Evolutionary conservation across 2,113 vertebrate genomes (phyloP), one percentile per base, ranked within the genome.

Genomic region (Thamnophis sirtalis): DNA sequence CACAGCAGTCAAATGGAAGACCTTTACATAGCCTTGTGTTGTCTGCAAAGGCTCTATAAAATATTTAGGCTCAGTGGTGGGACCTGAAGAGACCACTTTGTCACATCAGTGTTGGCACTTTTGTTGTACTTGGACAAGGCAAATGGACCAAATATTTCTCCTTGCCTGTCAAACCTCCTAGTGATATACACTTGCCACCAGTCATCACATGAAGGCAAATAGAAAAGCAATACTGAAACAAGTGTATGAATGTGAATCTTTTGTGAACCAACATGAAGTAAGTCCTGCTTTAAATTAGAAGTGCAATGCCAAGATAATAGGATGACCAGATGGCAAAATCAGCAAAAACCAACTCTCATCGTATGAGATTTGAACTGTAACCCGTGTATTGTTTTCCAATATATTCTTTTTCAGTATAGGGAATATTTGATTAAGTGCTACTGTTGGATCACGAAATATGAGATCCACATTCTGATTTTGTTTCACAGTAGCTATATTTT

Each of bases 1-100:
- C 94, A 96, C 93, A 94, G n/a, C 84, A 95, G 93, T 96, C 96
- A 97, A 97, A 93, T 93, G 56, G 95, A 97, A 96, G 93, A 91
- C 92, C 63, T 97, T 97, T 95, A 91, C 93, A 93, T 96, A 93
- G 88, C 55, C 95, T 95, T 96, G 93, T 95, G 94, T 95, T 96
- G 91, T 87, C 89, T 96, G 89, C 26, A 89, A 50, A 93, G 43
- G 24, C 4, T 55, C 87, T 89, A 97, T 97, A 89, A 97, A 98
- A 97, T 96, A 98, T 96, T 97, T 94, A 97, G 91, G 93, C n/a
- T 48, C 13, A 63, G 91, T 86, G 91, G 91, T 91, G 24, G 87
- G 55, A 43, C 86, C 94, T 93, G 91, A 92, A 96, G 89, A 55
- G 9, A 60, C n/a, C 92, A 11, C 92, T 96, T 97, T 96, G 91